These are phyloP conservation scores for Styela clava DNA, from an alignment of 23 tunicate species.

Conservation along the genomic window DNA sequence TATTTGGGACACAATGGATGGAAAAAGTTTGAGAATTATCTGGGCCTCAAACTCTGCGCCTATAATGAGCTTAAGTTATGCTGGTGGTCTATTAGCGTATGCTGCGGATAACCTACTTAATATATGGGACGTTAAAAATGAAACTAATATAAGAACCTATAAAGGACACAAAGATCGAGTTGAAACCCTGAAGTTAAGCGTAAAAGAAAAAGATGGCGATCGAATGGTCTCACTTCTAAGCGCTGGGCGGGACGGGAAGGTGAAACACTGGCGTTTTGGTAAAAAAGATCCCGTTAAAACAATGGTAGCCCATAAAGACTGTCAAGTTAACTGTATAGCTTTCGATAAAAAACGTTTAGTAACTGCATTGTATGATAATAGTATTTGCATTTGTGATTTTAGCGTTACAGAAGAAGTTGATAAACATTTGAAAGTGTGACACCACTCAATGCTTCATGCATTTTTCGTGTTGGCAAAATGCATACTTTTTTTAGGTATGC, in stretches of 20 bases:
- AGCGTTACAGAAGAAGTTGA: conserved; percentile 13
- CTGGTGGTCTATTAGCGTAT: conserved; percentile 5
- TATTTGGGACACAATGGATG: neutral
- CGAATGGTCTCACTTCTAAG: conserved; percentile 12
- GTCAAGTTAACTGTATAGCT: conserved; percentile 64
- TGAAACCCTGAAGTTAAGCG: conserved; percentile 14
- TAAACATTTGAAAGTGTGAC: neutral
- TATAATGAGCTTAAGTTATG: conserved; percentile 20
- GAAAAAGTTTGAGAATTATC: conserved; percentile 3
- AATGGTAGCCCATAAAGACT: conserved; percentile 17
- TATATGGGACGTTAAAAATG: conserved; percentile 4
- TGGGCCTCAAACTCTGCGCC: conserved; percentile 24
- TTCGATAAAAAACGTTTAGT: conserved; percentile 61
- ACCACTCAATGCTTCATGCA: neutral
- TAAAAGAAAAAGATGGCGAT: neutral
- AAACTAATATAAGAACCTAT: neutral
- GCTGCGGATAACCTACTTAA: conserved; percentile 10
- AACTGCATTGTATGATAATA: conserved; percentile 66
- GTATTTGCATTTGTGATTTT: conserved; percentile 66
- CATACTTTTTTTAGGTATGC: too few species aligned
- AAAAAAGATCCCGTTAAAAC: neutral
- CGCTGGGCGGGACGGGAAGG: conserved; percentile 31
- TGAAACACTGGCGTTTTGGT: conserved; percentile 25
- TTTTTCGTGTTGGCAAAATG: too few species aligned
- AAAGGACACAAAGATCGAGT: conserved; percentile 23